Evolutionary conservation across 2,797 vertebrate species (phyloP), one percentile per base, ranked within the genome.

Genomic region (Pelodytes ibericus): DNA sequence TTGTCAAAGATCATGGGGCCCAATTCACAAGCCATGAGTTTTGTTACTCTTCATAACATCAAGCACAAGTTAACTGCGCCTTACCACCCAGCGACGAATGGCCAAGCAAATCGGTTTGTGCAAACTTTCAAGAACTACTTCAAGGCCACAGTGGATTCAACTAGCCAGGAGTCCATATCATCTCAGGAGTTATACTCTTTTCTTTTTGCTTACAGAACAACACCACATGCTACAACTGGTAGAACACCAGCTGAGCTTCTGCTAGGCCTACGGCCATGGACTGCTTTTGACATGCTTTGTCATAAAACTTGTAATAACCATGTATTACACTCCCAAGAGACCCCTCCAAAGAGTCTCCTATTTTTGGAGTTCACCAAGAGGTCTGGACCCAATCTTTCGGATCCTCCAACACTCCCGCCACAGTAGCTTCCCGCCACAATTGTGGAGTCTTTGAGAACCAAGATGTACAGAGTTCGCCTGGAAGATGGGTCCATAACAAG

Each of bases 401-500:
- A 27, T 59, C 25, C 13, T 15, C 26, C 57, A 16, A 59, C 2
- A 59, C 25, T 59, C 27, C n/a, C n/a, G n/a, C n/a, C n/a, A n/a
- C n/a, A 25, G 25, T 59, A 2, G 57, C 57, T 27, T 6, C 57
- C 57, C 29, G 57, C 57, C 27, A 59, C 25, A 11, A 4, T 59
- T 3, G 57, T 59, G 9, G 57, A 59, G 29, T 59, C 57, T 59
- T 59, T 59, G 25, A 25, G 57, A 59, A 15, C 57, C 57, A 59
- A 59, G 57, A 59, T 59, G 57, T 59, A 29, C 26, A 59, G 24
- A 59, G 57, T 59, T 16, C 25, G 4, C 57, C 57, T 59, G 57
- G 57, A 59, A 59, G 24, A 59, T 59, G 57, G 5, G 2, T 57
- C 53, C 24, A 2, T 57, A 22, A 57, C 53, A 18, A 57, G 3